Conservation (phyloP, 2,797 vertebrate species). For the Ambastaia sidthimunki region DNA sequence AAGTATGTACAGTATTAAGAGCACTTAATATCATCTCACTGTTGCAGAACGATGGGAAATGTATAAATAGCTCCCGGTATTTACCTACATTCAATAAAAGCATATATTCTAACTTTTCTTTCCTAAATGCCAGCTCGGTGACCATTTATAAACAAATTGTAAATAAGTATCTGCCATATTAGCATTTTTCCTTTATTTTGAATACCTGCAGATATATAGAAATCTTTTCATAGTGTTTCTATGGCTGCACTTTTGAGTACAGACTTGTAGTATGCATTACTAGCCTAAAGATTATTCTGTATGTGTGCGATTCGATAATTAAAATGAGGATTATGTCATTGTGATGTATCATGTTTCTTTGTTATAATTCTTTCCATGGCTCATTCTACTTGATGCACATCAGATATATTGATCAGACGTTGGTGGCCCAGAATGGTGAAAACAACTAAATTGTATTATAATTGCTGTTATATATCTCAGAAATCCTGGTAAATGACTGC, state of each 20-base stretch:
- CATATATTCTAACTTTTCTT: neutral
- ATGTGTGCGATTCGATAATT: slow-evolving; percentile 29
- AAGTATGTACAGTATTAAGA: slow-evolving; percentile 22
- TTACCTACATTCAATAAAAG: neutral
- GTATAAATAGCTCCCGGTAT: neutral
- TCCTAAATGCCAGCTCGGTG: neutral
- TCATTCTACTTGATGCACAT: slow-evolving; percentile 8
- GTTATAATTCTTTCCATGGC: neutral
- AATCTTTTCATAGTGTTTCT: slow-evolving; percentile 6
- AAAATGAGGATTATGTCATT: slow-evolving; percentile 46
- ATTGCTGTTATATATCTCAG: neutral
- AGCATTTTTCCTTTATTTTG: slow-evolving; percentile 13
- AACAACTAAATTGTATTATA: slow-evolving; percentile 5
- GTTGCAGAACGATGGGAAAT: neutral
- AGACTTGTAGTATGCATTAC: slow-evolving; percentile 26
- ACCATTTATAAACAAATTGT: slow-evolving; percentile 3
- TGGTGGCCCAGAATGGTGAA: neutral
- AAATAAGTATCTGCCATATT: slow-evolving; percentile 33
- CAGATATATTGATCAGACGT: neutral
- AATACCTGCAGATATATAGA: slow-evolving; percentile 8
- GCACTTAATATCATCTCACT: slow-evolving; percentile 20
- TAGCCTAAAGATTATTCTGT: slow-evolving; percentile 39
- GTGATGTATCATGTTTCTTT: slow-evolving; percentile 30
- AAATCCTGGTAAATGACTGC: neutral
- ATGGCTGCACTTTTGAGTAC: slow-evolving; percentile 35